Conservation (phyloP, 64 coral and sea anemone species). For the Pachyseris speciosa region DNA sequence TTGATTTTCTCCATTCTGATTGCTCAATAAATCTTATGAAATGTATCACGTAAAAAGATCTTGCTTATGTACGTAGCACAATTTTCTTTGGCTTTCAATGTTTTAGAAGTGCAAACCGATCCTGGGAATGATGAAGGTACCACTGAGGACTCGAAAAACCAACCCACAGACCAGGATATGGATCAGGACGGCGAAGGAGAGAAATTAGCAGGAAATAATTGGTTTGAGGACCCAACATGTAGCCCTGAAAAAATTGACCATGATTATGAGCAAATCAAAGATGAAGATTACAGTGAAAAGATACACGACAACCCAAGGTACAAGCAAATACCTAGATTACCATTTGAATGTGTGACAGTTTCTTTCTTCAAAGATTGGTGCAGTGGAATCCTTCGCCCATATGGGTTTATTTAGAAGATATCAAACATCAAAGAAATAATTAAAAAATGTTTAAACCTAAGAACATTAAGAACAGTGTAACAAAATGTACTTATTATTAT, state of each 20-base stretch:
- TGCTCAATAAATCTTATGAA: no score
- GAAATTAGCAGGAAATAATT: background rate
- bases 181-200: background rate
- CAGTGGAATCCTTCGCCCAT: no score
- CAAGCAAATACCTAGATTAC: background rate
- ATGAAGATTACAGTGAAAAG: conserved; percentile 28
- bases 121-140: background rate
- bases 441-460: no score
- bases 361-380: no score
- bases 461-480: no score
- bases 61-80: no score
- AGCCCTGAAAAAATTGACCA: background rate
- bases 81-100: background rate
- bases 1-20: no score
- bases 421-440: no score
- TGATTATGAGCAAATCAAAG: background rate
- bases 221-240: conserved; percentile 1
- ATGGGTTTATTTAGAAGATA: no score
- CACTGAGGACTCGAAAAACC: background rate
- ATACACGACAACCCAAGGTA: background rate
- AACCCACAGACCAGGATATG: background rate
- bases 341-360: no score
- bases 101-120: background rate
- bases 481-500: no score
- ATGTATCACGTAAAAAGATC: no score